Conservation (phyloP, 2,888 invertebrate genomes). For the Litoditis marina region DNA sequence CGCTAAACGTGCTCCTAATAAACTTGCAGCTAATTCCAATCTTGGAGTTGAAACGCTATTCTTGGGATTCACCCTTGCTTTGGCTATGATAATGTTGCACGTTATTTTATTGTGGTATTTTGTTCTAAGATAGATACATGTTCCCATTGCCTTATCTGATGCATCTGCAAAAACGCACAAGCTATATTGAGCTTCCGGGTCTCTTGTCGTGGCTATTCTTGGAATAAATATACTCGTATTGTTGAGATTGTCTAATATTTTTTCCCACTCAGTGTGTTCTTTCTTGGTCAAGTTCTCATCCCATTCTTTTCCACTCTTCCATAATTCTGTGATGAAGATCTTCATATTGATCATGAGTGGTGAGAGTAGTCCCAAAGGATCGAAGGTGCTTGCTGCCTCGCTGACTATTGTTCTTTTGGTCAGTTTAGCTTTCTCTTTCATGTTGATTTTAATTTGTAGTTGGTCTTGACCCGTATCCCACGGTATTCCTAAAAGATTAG, state of each 20-base stretch:
- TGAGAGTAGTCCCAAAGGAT: constrained; percentile 1
- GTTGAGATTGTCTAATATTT: not conserved
- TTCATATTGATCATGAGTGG: not conserved
- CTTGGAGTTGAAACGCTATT: not conserved
- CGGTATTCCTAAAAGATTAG: not conserved
- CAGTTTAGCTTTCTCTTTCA: not conserved
- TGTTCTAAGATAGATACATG: not conserved
- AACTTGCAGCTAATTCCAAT: not conserved
- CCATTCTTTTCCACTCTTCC: not conserved
- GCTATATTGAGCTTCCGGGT: not conserved
- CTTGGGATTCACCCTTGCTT: not conserved
- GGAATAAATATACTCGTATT: not conserved
- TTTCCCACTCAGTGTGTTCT: not conserved
- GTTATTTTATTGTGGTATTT: not conserved
- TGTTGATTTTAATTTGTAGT: not conserved
- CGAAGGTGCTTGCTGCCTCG: not conserved
- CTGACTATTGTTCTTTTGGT: not conserved
- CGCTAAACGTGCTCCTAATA: too few species aligned
- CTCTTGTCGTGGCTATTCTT: not conserved
- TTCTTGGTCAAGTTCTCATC: not conserved
- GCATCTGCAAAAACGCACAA: not conserved
- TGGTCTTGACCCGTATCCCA: not conserved
- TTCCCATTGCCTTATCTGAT: not conserved
- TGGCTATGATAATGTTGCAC: not conserved
- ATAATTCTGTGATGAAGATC: not conserved